Base-by-base conservation (phyloP, 1,140 invertebrate species). In the Schlechtendalia chinensis region DNA sequence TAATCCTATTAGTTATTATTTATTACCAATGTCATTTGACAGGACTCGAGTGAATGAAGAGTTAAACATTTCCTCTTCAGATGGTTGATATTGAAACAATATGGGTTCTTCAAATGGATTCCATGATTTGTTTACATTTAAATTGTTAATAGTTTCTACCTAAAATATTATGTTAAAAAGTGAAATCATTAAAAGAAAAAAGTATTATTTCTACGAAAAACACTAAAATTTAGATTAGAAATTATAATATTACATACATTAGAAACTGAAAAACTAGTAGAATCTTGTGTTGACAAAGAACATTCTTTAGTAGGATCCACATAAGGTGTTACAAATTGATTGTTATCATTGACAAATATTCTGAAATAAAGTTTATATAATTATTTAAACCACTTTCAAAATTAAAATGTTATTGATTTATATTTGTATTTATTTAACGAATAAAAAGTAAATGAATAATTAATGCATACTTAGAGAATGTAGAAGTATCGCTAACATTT, bases 401-500 rank as follows among this genome's bases (percentile, higher is more conserved):
- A 71, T 72, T 2, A 45, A 59, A 53, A 32, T 27, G 3, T 29
- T n/a, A 71, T 19, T 5, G 14, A 4, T 14, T 10, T 63, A 32
- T 32, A 8, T 29, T 29, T 29, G 5, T 24, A 24, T 58, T 24
- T 58, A 8, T 54, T 72, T 5, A 29, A 32, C 17, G 22, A 17
- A 71, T 16, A 4, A 71, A 53, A 72, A 72, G n/a, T 16, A 61
- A 79, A 19, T 50, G 39, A 47, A 75, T 81, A 65, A 61, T n/a
- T 27, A 56, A 67, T 32, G 85, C 88, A 87, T 88, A 93, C 92
- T 93, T 93, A 84, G 93, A 93, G 84, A 94, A 93, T 83, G 93
- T 93, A 69, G 93, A 94, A 1, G 93, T 95, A 84, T 95, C 94
- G 85, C 93, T 94, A 84, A 94, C 92, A 85, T 95, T 95, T 59